A percentile compares a stretch with the other conserved stretches of the same genome.
Conservation (phyloP, 2,113 vertebrate species). For the Albula goreensis region DNA sequence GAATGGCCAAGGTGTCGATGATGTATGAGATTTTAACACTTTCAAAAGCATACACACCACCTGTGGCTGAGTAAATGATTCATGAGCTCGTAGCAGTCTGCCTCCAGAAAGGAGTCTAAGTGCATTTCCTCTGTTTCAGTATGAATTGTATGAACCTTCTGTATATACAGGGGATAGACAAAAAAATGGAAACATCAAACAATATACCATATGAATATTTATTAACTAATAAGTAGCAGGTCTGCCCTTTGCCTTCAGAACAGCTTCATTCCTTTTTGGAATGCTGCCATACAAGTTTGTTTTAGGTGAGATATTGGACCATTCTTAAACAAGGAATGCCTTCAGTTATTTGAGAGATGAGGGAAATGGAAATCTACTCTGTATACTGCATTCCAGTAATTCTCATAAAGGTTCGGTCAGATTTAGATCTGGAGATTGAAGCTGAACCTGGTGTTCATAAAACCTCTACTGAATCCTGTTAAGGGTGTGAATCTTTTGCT, state of each 20-base stretch:
- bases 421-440: too few species aligned
- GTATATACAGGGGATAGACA: background rate
- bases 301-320: too few species aligned
- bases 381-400: background rate
- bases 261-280: too few species aligned
- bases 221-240: too few species aligned
- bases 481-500: too few species aligned
- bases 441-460: too few species aligned
- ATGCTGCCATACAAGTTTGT: too few species aligned
- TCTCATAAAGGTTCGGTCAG: too few species aligned
- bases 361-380: background rate
- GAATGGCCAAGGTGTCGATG: constrained; percentile 25
- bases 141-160: background rate
- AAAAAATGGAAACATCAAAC: background rate
- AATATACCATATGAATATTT: too few species aligned
- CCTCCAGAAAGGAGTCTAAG: background rate
- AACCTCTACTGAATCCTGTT: too few species aligned
- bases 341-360: background rate
- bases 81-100: constrained; percentile 25
- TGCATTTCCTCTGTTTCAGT: background rate
- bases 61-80: constrained; percentile 36
- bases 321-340: too few species aligned
- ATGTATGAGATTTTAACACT: constrained; percentile 35
- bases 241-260: too few species aligned
- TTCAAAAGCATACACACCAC: constrained; percentile 29